Evolutionary conservation across 2,797 vertebrate species (phyloP), one percentile per base, ranked within the genome.

Genomic region (Gymnothorax javanicus): DNA sequence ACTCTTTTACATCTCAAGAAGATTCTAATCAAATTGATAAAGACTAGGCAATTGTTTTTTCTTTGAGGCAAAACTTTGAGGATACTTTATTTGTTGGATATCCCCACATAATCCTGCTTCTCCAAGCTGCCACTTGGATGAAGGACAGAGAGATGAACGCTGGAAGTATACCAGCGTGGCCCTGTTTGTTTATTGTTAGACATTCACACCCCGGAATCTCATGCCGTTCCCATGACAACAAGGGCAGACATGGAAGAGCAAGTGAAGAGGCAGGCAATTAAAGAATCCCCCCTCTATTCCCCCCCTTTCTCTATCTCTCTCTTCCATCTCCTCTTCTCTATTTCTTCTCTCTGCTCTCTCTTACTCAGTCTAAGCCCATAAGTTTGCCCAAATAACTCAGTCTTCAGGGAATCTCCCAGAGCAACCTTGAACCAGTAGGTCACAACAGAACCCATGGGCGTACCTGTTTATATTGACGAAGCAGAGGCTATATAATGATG

Each of bases 161-260:
- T 85, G 64, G 62, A 60, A 59, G 77, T 81, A 64, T 69, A 89
- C 86, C 87, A 88, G 86, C 81, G 86, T 86, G 58, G 88, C 81
- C 84, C 89, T 88, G 85, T 89, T 89, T 90, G 89, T 89, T 91
- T 89, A 92, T 92, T 89, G 92, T 92, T 92, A 89, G 87, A 87
- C 33, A 88, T 82, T 91, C 87, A 84, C 87, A 85, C 91, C 67
- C 87, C 84, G 85, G 90, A 87, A 90, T 90, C 89, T 88, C 84
- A 90, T 93, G 91, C 86, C 91, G 91, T 95, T 94, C 69, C 94
- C 93, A 94, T 94, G 94, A 92, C 95, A 94, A 95, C 91, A 52
- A 84, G 60, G 81, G 82, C 89, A 88, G 88, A 82, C 86, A 75
- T 71, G 54, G 87, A 88, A 87, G 82, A 90, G 93, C 57, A 79